Conservation (phyloP, 2,113 vertebrate genomes). For the Corythaixoides concolor region DNA sequence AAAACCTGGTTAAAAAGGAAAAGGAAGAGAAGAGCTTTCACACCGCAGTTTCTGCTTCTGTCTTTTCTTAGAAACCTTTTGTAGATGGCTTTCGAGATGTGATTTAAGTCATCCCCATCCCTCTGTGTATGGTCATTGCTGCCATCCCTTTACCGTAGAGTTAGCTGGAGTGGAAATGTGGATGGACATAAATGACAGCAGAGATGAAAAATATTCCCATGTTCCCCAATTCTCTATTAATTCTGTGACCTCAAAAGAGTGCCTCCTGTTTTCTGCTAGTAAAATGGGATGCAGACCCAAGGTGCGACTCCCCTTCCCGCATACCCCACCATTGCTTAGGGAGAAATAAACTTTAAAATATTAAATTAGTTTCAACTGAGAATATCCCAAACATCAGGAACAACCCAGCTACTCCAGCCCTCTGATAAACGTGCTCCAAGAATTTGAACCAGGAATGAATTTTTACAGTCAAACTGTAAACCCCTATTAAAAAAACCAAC, state of each 20-base stretch:
- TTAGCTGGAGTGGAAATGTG: neutral
- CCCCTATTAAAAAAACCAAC: neutral
- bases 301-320: fast-evolving
- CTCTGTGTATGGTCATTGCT: neutral
- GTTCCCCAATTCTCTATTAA: neutral
- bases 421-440: neutral
- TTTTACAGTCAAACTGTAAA: neutral
- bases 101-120: neutral
- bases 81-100: neutral
- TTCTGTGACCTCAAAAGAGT: neutral
- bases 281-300: neutral
- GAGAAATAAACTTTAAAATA: neutral
- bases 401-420: neutral
- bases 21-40: neutral
- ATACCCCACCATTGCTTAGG: neutral
- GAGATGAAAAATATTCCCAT: neutral
- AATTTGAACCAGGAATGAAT: neutral
- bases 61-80: neutral
- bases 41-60: neutral
- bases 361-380: neutral
- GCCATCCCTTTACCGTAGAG: neutral
- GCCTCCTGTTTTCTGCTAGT: neutral
- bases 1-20: neutral
- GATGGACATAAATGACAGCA: neutral
- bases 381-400: neutral